Conservation (phyloP, 2,888 invertebrate genomes). For the Coelogynopora nodosa region DNA sequence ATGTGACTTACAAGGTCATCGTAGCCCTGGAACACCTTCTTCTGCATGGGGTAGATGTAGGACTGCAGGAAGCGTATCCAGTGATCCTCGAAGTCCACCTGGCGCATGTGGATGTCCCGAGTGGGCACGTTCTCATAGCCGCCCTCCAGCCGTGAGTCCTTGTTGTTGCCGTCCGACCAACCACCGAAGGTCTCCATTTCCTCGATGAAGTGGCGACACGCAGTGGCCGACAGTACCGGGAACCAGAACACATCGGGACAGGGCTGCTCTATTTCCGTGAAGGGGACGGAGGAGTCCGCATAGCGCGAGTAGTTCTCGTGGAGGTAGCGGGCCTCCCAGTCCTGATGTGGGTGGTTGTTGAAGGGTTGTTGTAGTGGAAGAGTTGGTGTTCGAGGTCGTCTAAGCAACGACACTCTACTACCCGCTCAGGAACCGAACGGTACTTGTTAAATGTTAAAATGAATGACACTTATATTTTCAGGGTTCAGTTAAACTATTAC, state of each 20-base stretch:
- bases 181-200: conserved; percentile 82
- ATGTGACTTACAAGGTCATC: conserved; percentile 80
- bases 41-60: conserved; percentile 84
- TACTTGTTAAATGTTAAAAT: too few relatives aligned
- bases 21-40: conserved; percentile 82
- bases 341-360: conserved; percentile 63
- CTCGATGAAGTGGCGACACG: conserved; percentile 78
- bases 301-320: conserved; percentile 75
- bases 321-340: conserved; percentile 88
- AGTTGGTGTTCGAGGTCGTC: too few relatives aligned
- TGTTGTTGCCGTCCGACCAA: conserved; percentile 84
- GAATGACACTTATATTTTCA: too few relatives aligned
- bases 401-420: too few relatives aligned
- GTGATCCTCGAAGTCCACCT: conserved; percentile 74
- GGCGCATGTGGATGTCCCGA: conserved; percentile 94
- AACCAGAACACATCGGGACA: conserved; percentile 98
- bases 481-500: too few relatives aligned
- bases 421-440: too few relatives aligned
- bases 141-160: conserved; percentile 78
- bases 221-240: conserved; percentile 72
- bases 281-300: conserved; percentile 68
- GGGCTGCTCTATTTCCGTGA: conserved; percentile 67
- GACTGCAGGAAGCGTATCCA: conserved; percentile 83
- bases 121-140: conserved; percentile 98
- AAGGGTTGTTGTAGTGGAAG: not conserved